Conservation (phyloP, 2,888 invertebrate species). For the Drosophila kuntzei region DNA sequence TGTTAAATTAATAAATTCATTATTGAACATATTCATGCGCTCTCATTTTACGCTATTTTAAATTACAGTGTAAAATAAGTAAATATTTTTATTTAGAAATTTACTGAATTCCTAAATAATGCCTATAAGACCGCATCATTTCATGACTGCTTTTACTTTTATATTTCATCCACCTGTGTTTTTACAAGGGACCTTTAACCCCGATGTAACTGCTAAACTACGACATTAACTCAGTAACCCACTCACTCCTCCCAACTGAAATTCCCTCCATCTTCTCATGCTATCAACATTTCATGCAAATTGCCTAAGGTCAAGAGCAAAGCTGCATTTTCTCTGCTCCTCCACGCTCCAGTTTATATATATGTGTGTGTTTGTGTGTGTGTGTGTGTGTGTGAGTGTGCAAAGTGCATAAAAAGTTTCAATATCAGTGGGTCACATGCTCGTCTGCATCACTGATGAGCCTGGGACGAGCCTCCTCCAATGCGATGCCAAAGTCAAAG, state of each 20-base stretch:
- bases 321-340: conserved; percentile 53
- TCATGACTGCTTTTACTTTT: no score
- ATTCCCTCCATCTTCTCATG: conserved; percentile 4
- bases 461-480: conserved; percentile 60
- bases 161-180: background rate
- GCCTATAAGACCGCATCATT: no score
- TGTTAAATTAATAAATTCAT: no score
- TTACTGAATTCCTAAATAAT: no score
- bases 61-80: no score
- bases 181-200: background rate
- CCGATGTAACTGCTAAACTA: background rate
- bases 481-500: conserved; percentile 15
- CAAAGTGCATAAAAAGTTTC: conserved; percentile 79
- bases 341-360: background rate
- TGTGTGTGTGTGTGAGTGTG: conserved; percentile 36
- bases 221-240: background rate
- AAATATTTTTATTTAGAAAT: no score
- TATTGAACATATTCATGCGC: no score
- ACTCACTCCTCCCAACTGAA: background rate
- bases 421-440: conserved; percentile 80
- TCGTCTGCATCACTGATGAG: conserved; percentile 81
- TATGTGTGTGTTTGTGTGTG: conserved; percentile 7
- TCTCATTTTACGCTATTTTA: no score
- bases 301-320: conserved; percentile 76
- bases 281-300: conserved; percentile 59